A percentile compares a stretch with the other conserved stretches of the same genome.
These are phyloP conservation scores for Sylvia atricapilla DNA, from an alignment of 2,113 vertebrate genomes.

Conservation along the genomic window DNA sequence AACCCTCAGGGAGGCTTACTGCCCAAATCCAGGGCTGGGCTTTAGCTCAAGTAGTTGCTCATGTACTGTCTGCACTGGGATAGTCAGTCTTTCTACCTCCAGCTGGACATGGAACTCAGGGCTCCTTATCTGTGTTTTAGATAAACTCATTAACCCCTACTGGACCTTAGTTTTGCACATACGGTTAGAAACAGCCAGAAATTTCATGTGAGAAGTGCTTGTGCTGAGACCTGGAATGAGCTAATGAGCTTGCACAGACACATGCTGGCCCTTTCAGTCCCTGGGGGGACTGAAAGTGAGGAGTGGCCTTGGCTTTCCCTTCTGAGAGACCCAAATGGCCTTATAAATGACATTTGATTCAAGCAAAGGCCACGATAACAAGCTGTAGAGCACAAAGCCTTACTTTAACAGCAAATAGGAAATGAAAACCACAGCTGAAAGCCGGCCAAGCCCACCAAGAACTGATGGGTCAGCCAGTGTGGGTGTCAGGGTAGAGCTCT, in stretches of 20 bases:
- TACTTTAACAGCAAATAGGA: not conserved
- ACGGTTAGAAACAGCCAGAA: not conserved
- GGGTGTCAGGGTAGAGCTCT: not conserved
- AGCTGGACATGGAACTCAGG: not conserved
- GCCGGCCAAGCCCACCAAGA: fast-evolving
- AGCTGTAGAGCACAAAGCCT: not conserved
- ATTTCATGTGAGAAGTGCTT: not conserved
- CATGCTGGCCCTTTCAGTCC: not conserved
- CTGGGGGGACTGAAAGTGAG: not conserved
- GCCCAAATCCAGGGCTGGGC: not conserved
- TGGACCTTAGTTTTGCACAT: not conserved
- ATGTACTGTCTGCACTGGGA: not conserved
- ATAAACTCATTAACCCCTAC: not conserved
- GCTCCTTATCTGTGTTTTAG: not conserved
- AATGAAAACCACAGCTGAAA: not conserved
- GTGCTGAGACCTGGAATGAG: not conserved
- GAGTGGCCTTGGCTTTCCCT: not conserved
- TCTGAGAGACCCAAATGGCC: not conserved
- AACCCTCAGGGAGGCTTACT: not conserved
- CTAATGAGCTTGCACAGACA: not conserved
- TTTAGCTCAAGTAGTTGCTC: not conserved
- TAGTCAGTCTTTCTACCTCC: not conserved
- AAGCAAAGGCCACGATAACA: not conserved
- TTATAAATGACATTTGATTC: not conserved
- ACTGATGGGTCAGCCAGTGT: not conserved